Evolutionary conservation across 2,888 invertebrate species (phyloP).

Genomic region (Cynaeus angustus): DNA sequence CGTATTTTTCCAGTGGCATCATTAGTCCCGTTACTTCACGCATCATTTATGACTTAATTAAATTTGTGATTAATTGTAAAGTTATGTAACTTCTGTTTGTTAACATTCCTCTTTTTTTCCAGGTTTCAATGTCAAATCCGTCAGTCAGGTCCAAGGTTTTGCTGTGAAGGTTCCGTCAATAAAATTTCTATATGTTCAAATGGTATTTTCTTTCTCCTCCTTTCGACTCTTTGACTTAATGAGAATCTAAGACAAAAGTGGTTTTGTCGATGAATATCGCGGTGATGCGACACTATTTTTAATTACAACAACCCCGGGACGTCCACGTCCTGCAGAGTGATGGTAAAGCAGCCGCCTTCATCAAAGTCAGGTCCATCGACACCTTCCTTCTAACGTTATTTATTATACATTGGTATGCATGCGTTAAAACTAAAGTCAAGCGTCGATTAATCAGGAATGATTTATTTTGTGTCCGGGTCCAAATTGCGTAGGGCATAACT

Average conservation of each 20-base stretch:
- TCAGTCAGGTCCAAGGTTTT: constrained; percentile 16
- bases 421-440: constrained; percentile 50
- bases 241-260: constrained; percentile 51
- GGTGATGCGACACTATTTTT: constrained; percentile 57
- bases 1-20: constrained; percentile 1
- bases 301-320: constrained; percentile 56
- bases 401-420: constrained; percentile 51
- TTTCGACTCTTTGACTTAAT: constrained; percentile 28
- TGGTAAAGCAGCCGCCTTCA: constrained; percentile 58
- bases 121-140: constrained; percentile 33
- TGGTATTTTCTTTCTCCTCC: neutral
- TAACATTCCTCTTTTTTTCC: constrained; percentile 31
- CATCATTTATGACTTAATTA: constrained; percentile 37
- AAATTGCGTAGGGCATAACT: constrained; percentile 35
- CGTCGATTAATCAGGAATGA: constrained; percentile 49
- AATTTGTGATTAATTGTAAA: constrained; percentile 33
- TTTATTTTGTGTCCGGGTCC: constrained; percentile 42
- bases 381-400: constrained; percentile 55
- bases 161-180: constrained; percentile 14
- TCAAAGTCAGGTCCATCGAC: constrained; percentile 59
- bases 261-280: constrained; percentile 47
- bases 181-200: neutral
- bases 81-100: constrained; percentile 36
- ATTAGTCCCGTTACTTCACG: constrained; percentile 15
- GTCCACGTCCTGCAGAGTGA: constrained; percentile 52